Evolutionary conservation across 2,797 vertebrate species (phyloP), one percentile per base, ranked within the genome.

Genomic region (Malurus splendens): DNA sequence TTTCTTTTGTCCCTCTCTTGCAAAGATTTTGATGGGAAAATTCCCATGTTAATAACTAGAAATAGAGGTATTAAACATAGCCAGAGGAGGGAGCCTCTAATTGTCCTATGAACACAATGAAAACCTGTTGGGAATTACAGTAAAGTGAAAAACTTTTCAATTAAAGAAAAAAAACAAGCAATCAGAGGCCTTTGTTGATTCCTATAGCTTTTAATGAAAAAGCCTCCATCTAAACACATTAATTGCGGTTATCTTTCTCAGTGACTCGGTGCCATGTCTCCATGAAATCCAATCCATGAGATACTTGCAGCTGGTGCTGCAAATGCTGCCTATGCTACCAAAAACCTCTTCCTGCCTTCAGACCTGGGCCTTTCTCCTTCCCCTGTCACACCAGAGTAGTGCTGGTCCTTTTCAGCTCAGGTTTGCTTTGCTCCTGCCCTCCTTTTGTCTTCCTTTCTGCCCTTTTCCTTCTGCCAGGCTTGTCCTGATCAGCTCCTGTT

Each of bases 71-170:
- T 92, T 90, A 89, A 90, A 74, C 14, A 77, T n/a, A 91, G 38
- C 57, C 61, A 87, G 91, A 90, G 70, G 55, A 87, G 32, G 71
- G 64, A 90, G 51, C 38, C 68, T 82, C 57, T 87, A 72, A 47
- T 54, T 87, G 79, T 78, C 51, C 52, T 59, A 36, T 50, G 62
- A 85, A 60, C 32, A 56, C 27, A 84, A 56, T 54, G 36, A 82
- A 92, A 89, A 78, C 52, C 52, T 89, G 10, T 75, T 92, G 82
- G 65, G 59, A 91, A 66, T 81, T 78, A 75, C 45, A 83, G 76
- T 44, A 82, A 90, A 82, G 51, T 50, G 32, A 87, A 55, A 80
- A 82, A 80, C 38, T 78, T 90, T 89, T 77, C 52, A 93, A 23
- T 72, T 89, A 72, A 72, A 72, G 36, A 23, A 64, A 68, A 68